Conservation (phyloP, 2,113 vertebrate genomes). For the Siphamia tubifer region DNA sequence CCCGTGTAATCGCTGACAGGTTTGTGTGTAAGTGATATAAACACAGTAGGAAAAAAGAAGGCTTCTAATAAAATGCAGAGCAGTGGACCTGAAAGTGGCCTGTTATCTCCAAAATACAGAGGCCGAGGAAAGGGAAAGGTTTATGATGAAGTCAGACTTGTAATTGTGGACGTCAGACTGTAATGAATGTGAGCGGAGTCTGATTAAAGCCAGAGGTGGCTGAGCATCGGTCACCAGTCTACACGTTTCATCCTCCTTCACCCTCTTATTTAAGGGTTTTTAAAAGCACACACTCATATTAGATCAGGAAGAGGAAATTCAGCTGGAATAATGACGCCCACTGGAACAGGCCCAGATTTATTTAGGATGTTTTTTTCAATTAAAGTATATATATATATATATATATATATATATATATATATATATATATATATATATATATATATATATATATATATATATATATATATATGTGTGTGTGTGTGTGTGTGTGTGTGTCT, state of each 20-base stretch:
- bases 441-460: too few species aligned
- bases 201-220: background rate
- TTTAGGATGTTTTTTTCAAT: too few species aligned
- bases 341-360: too few species aligned
- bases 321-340: too few species aligned
- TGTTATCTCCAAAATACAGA: slow-evolving; percentile 26
- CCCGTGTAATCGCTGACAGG: slow-evolving; percentile 41
- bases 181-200: slow-evolving; percentile 33
- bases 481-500: too few species aligned
- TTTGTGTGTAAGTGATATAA: slow-evolving; percentile 16
- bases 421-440: too few species aligned
- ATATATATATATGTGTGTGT: too few species aligned
- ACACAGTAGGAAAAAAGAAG: slow-evolving; percentile 3
- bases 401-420: too few species aligned
- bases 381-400: too few species aligned
- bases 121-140: slow-evolving; percentile 43
- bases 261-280: background rate
- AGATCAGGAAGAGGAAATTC: too few species aligned
- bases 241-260: background rate
- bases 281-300: too few species aligned
- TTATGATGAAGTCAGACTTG: slow-evolving; percentile 17
- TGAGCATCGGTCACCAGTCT: background rate
- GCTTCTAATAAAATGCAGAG: slow-evolving; percentile 45
- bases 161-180: slow-evolving; percentile 38
- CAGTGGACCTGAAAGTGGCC: too few species aligned